Evolutionary conservation across 2,888 invertebrate genomes (phyloP), one percentile per base, ranked within the genome.

Genomic region (Azorinus chamasolen): DNA sequence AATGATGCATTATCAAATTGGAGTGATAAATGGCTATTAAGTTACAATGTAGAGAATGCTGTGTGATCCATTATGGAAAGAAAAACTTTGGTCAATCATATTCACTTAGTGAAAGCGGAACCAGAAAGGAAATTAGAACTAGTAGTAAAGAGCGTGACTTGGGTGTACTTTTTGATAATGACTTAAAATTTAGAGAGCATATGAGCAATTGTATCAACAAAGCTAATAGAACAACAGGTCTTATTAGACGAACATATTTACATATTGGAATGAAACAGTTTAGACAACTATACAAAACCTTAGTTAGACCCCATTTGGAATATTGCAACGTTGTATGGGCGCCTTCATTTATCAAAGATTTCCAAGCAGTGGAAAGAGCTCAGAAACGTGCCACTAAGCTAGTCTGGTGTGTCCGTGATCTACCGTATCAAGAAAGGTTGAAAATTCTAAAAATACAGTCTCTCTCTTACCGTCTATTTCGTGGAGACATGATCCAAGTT

Each of bases 161-260:
- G 18, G 68, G 68, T 22, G 32, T 69, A n/a, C 43, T 46, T 1
- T 69, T 69, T 51, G 68, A 69, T 27, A 61, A 25, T 32, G 46
- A 69, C 14, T 14, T 69, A 24, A 69, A 69, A 37, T 69, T 69
- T 25, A 61, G 55, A 27, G 27, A 54, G 24, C 61, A 69, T 53
- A n/a, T n/a, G n/a, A n/a, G n/a, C n/a, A n/a, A 41, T n/a, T n/a
- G n/a, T n/a, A n/a, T n/a, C n/a, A n/a, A n/a, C n/a, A n/a, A n/a
- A n/a, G n/a, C n/a, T n/a, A 68, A 68, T 37, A 50, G 32, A 43
- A 37, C 55, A 20, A 61, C 69, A 4, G 61, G 61, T 16, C 27
- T 54, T 16, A 16, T 69, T 0, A 54, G 69, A 37, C 0, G 69
- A 37, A 20, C 61, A 4, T 69, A 54, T 18, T 45, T 69, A 22